These are phyloP conservation scores for Mycetomoellerius zeteki DNA, from an alignment of 1,140 invertebrate genomes.

Conservation along the genomic window DNA sequence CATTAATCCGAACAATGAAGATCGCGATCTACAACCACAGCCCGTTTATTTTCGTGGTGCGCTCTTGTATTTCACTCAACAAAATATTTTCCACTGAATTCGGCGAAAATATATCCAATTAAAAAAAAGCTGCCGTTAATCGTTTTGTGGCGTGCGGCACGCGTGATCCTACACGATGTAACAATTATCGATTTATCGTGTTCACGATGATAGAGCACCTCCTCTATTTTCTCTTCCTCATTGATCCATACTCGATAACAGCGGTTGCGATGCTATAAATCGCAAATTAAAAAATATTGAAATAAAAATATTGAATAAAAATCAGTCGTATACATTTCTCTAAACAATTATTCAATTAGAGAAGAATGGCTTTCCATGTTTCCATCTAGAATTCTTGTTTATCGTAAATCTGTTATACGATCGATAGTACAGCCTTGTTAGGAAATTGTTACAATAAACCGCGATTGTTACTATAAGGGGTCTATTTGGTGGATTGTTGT, in stretches of 20 bases:
- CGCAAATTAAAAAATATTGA: constrained; percentile 42
- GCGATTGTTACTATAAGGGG: neutral
- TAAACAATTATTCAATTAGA: constrained; percentile 1
- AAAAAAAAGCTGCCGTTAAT: constrained; percentile 53
- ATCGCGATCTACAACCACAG: neutral
- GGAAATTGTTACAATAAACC: neutral
- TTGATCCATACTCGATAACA: constrained; percentile 15
- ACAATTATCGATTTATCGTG: constrained; percentile 38
- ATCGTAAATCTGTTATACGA: neutral
- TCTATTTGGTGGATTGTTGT: neutral
- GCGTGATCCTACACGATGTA: constrained; percentile 37
- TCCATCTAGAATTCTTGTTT: neutral
- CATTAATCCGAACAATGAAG: constrained; percentile 41
- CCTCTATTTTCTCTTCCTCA: neutral
- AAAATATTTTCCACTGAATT: constrained; percentile 35
- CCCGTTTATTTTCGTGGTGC: constrained; percentile 22
- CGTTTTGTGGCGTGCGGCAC: constrained; percentile 9
- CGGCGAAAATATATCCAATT: constrained; percentile 54
- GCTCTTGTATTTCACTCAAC: constrained; percentile 21
- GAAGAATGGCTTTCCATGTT: neutral
- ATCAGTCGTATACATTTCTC: constrained; percentile 2
- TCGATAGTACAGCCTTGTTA: neutral
- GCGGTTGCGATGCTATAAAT: constrained; percentile 20
- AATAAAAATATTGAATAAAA: constrained; percentile 40
- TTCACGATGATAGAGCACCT: neutral